These are phyloP conservation scores for Drosophila truncata DNA, from an alignment of 1,140 invertebrate genomes.

Conservation along the genomic window DNA sequence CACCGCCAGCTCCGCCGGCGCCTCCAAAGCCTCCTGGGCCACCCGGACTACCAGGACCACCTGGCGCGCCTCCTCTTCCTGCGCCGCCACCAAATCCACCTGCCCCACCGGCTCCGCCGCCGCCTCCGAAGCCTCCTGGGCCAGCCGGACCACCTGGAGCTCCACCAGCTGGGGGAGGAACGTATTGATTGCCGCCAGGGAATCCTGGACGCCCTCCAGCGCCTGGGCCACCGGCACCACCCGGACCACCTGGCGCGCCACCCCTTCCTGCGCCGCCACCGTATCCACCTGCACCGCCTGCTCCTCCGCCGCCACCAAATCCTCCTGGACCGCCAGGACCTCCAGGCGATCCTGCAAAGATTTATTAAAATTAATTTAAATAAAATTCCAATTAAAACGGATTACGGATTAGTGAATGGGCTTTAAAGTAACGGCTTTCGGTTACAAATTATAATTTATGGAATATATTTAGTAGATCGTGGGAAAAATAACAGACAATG, in stretches of 20 bases:
- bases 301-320: not conserved
- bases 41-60: slow-evolving; percentile 40
- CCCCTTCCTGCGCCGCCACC: slow-evolving; percentile 40
- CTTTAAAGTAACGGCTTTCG: not conserved
- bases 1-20: slow-evolving; percentile 52
- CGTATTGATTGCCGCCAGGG: slow-evolving; percentile 25
- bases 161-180: slow-evolving; percentile 25
- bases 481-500: not conserved
- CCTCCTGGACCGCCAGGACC: not conserved
- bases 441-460: slow-evolving; percentile 8
- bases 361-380: no score
- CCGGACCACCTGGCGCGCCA: slow-evolving; percentile 20
- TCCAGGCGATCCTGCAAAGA: slow-evolving; percentile 1
- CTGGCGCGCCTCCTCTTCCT: slow-evolving; percentile 49
- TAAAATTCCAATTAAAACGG: not conserved
- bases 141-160: slow-evolving; percentile 36
- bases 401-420: not conserved
- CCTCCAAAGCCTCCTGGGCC: slow-evolving; percentile 23
- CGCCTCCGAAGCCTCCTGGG: slow-evolving; percentile 37
- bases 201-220: slow-evolving; percentile 20
- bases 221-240: not conserved
- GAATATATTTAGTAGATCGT: slow-evolving; percentile 10
- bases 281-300: slow-evolving; percentile 25
- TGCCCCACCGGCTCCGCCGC: not conserved
- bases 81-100: slow-evolving; percentile 34